These are phyloP conservation scores for Agrotis ipsilon DNA, from an alignment of 2,888 invertebrate genomes.

Conservation along the genomic window DNA sequence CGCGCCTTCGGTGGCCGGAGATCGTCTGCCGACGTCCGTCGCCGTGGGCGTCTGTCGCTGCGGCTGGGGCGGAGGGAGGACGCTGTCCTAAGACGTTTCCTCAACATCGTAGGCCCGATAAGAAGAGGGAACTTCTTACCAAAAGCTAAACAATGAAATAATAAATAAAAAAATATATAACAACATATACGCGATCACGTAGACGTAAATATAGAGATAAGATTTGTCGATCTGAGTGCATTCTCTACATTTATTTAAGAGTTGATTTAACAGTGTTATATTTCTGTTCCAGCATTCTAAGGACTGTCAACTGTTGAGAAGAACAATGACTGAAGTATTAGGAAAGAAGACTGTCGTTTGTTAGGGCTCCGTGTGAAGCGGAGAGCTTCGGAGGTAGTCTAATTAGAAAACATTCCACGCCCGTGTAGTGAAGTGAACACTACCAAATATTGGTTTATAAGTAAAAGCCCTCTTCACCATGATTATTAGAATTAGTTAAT, in stretches of 20 bases:
- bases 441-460: conserved; percentile 7
- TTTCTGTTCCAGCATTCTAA: conserved; percentile 79
- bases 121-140: too few species aligned
- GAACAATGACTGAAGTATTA: conserved; percentile 32
- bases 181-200: too few species aligned
- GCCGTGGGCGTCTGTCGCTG: too few species aligned
- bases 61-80: too few species aligned
- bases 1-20: too few species aligned
- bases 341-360: conserved; percentile 57
- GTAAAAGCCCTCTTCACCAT: conserved; percentile 20
- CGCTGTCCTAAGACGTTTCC: too few species aligned
- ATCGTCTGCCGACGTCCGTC: too few species aligned
- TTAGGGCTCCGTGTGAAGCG: conserved; percentile 13
- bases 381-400: conserved; percentile 23
- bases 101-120: too few species aligned
- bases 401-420: conserved; percentile 54
- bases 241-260: background rate
- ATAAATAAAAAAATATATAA: too few species aligned
- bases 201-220: too few species aligned
- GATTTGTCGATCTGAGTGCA: background rate
- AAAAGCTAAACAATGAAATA: too few species aligned
- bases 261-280: conserved; percentile 10
- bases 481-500: conserved; percentile 34
- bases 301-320: conserved; percentile 84
- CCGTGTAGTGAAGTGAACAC: conserved; percentile 14